Percentiles rank a stretch among this genome's conserved stretches.
These are phyloP conservation scores for Xenotilapia longispinis DNA, from an alignment of 2,113 vertebrate species.

Conservation along the genomic window DNA sequence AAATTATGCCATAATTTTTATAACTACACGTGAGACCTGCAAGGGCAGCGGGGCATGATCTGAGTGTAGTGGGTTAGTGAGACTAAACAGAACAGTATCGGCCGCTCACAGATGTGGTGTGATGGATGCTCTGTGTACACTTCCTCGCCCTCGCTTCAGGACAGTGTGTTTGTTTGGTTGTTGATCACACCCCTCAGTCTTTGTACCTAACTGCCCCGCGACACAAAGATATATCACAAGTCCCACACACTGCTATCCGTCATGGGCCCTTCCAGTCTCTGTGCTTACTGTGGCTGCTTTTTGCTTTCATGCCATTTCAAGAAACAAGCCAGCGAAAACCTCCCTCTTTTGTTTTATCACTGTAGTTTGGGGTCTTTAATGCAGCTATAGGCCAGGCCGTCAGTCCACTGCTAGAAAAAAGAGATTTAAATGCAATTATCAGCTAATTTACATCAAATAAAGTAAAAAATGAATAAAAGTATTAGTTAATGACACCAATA, in stretches of 20 bases:
- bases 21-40: background rate
- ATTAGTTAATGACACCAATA: slow-evolving; percentile 40
- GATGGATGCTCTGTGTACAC: slow-evolving; percentile 65
- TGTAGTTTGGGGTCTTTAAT: background rate
- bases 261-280: slow-evolving; percentile 11
- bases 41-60: background rate
- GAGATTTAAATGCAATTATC: slow-evolving; percentile 39
- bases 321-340: background rate
- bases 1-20: background rate
- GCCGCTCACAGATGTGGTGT: slow-evolving; percentile 52
- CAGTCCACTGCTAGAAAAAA: background rate
- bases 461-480: slow-evolving; percentile 31
- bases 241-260: slow-evolving; percentile 13
- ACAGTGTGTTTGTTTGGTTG: slow-evolving; percentile 59
- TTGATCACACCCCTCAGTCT: slow-evolving; percentile 66
- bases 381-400: background rate
- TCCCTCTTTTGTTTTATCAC: background rate
- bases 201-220: slow-evolving; percentile 50
- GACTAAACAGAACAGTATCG: slow-evolving; percentile 39
- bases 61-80: background rate
- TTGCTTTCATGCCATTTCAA: background rate
- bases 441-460: slow-evolving; percentile 37
- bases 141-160: slow-evolving; percentile 45
- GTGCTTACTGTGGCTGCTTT: background rate
- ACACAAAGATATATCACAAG: slow-evolving; percentile 60